phyloP scores from a whole-genome alignment of 2,113 vertebrate species.

The Spea multiplicata region DNA sequence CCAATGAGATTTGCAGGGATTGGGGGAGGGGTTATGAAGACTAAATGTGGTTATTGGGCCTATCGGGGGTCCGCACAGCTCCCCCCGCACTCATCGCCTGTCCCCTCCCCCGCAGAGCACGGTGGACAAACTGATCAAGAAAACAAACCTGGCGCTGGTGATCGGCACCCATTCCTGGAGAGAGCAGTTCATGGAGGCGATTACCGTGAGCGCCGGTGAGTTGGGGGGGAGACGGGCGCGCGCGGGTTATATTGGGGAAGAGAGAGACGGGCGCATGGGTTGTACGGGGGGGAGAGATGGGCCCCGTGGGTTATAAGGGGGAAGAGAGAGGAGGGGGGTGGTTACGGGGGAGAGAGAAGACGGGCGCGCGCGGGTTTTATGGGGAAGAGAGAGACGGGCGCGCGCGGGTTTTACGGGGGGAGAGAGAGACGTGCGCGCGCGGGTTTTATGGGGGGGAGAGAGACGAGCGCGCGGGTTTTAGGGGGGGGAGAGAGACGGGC shows the following conservation, averaged over 20 bases:
- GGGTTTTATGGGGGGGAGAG: background rate
- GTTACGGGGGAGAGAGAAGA: background rate
- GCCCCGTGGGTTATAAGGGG: background rate
- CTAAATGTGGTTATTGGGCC: too few species aligned
- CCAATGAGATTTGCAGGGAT: too few species aligned
- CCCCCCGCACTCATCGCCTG: too few species aligned
- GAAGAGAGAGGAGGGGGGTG: background rate
- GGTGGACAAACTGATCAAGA: constrained; percentile 94
- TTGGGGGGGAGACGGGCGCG: background rate
- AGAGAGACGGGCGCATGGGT: background rate
- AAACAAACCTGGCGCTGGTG: constrained; percentile 90
- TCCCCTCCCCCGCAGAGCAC: constrained; percentile 72
- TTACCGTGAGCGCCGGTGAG: constrained; percentile 91
- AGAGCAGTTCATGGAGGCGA: constrained; percentile 91
- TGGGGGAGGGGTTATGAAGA: too few species aligned
- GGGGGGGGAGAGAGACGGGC: background rate
- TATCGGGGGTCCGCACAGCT: too few species aligned
- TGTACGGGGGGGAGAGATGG: background rate
- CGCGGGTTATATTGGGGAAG: background rate
- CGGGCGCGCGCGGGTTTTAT: background rate
- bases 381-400: background rate
- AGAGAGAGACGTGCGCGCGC: background rate
- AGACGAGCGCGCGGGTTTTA: background rate
- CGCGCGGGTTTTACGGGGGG: background rate
- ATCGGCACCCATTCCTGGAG: constrained; percentile 93